Base-by-base conservation (phyloP, 2,888 invertebrate genomes). In the Chirona hameri region DNA sequence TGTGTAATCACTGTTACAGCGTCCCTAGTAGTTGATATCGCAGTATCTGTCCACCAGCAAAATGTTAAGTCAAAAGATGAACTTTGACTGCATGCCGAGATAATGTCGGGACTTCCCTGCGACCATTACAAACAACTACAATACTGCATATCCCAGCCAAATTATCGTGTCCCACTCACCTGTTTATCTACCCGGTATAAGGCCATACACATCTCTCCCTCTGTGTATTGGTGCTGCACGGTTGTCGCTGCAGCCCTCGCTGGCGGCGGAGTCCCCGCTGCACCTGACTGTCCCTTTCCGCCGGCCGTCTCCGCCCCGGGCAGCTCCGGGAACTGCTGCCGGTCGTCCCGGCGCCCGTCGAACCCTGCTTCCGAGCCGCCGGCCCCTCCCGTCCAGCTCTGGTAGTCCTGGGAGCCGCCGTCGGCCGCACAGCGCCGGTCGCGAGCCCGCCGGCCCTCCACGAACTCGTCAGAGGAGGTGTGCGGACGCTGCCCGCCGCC, bases 241-340 rank as follows among this genome's bases (percentile, higher is more conserved):
- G 46, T 1, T 7, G 24, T 27, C 65, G 65, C n/a, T 9, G 10
- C n/a, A 10, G 65, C 5, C 65, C 9, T 5, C 2, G 7, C 60
- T 24, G 60, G 18, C 24, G 60, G 18, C 60, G 2, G 60, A 60
- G 60, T 18, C 7, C 18, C 24, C 60, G 1, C 60, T 24, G 60
- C 60, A 12, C 18, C 60, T 65, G n/a, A n/a, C n/a, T 10, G n/a
- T 27, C 65, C n/a, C 65, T n/a, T 3, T 18, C 24, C 46, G 76
- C 18, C 72, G 27, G 9, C 69, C 29, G 69, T 29, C 39, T 76
- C 69, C 29, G 39, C 24, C 0, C 31, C 76, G 76, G 69, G 76
- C 76, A 76, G 76, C 24, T 39, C 76, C 9, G 76, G 76, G 39
- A 39, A 76, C 39, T 76, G 76, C 46, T 76, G 76, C 21, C 27